Conservation (phyloP, 2,113 vertebrate species). For the Peromyscus maniculatus region DNA sequence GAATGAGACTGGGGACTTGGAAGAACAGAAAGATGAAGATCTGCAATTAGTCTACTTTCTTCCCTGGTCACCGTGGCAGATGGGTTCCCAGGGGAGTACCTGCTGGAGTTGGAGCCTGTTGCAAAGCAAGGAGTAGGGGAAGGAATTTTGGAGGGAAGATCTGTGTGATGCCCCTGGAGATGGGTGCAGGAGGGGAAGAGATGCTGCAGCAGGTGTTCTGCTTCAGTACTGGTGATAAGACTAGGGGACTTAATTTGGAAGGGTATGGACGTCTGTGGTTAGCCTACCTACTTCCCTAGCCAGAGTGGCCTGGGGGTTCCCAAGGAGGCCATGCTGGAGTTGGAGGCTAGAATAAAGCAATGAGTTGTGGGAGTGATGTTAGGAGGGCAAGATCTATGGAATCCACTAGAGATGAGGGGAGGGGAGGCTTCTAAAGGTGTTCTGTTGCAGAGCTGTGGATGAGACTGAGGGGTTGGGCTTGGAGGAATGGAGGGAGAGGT, state of each 20-base stretch:
- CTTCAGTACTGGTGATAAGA: not conserved
- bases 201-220: not conserved
- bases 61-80: not conserved
- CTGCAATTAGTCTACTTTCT: not conserved
- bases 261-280: not conserved
- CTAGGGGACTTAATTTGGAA: not conserved
- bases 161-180: not conserved
- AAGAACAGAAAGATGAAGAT: not conserved
- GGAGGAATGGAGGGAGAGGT: not conserved
- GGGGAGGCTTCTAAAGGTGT: no score
- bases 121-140: not conserved
- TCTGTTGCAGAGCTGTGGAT: not conserved
- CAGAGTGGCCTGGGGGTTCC: not conserved
- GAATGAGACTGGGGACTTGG: not conserved
- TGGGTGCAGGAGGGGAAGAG: not conserved
- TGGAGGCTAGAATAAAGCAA: not conserved
- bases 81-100: not conserved
- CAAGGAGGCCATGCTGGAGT: not conserved
- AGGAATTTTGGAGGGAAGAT: not conserved
- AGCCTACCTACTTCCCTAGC: not conserved
- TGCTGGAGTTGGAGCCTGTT: not conserved
- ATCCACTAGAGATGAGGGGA: not conserved
- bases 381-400: not conserved
- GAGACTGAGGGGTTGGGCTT: not conserved
- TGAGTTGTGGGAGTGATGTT: not conserved